Percentiles rank a stretch among this genome's conserved stretches.
These are phyloP conservation scores for Bellardia bayeri DNA, from an alignment of 2,888 invertebrate species.

Conservation along the genomic window DNA sequence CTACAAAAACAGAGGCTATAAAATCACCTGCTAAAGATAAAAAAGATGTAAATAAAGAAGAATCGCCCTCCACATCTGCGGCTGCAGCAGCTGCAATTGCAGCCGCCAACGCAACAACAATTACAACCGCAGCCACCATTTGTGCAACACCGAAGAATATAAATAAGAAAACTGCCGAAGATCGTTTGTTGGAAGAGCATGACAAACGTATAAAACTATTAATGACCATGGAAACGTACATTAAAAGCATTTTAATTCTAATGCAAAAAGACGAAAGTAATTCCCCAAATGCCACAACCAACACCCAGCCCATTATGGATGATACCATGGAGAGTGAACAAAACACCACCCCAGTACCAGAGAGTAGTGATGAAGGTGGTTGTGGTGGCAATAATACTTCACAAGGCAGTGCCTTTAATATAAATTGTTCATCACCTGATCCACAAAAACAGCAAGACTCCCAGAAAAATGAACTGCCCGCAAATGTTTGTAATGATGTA, in stretches of 20 bases:
- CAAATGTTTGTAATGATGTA: constrained; percentile 47
- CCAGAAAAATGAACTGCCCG: constrained; percentile 9
- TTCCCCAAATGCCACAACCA: constrained; percentile 62
- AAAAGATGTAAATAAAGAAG: constrained; percentile 73
- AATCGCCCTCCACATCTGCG: constrained; percentile 59
- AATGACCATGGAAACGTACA: constrained; percentile 83
- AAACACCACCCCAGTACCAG: constrained; percentile 77
- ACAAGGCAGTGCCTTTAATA: constrained; percentile 66
- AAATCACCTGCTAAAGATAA: constrained; percentile 52
- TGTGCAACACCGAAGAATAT: constrained; percentile 73
- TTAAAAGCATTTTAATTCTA: constrained; percentile 82
- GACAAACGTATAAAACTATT: constrained; percentile 81
- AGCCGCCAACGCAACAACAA: constrained; percentile 74
- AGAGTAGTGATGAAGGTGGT: constrained; percentile 72
- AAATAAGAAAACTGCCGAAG: constrained; percentile 79
- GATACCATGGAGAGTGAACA: constrained; percentile 76
- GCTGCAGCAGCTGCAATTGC: constrained; percentile 61
- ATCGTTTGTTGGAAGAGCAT: constrained; percentile 81
- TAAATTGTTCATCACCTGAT: constrained; percentile 53
- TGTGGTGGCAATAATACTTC: constrained; percentile 70
- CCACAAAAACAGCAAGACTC: constrained; percentile 41
- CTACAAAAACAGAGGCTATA: constrained; percentile 59
- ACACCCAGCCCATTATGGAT: constrained; percentile 67
- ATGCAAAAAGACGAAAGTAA: constrained; percentile 81
- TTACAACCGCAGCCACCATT: constrained; percentile 71